These are phyloP conservation scores for Cariama cristata DNA, from an alignment of 2,113 vertebrate species.

Conservation along the genomic window DNA sequence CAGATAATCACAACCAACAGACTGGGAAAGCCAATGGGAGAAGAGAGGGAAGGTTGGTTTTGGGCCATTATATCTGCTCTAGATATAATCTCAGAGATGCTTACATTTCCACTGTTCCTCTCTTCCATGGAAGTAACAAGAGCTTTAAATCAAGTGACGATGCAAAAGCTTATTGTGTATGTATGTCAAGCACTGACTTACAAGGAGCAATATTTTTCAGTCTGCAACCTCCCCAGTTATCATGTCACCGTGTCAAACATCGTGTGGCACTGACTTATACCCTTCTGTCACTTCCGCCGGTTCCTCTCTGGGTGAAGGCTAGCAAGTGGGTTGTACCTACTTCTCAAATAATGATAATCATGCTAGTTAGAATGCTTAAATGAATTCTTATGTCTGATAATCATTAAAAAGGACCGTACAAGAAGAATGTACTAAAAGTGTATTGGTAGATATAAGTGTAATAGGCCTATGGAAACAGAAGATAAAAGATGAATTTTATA, in stretches of 20 bases:
- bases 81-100: neutral
- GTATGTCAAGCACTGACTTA: neutral
- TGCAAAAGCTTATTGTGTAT: neutral
- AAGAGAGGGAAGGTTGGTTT: neutral
- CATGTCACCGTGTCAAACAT: accelerated
- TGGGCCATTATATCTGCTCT: neutral
- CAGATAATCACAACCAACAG: neutral
- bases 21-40: neutral
- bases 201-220: accelerated
- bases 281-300: neutral
- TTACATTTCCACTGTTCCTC: neutral
- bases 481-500: neutral
- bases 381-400: neutral
- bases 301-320: neutral
- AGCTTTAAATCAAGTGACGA: neutral
- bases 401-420: neutral
- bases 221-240: neutral
- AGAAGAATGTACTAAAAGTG: neutral
- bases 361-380: neutral
- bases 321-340: neutral
- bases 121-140: neutral
- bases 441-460: neutral
- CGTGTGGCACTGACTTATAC: neutral
- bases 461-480: neutral
- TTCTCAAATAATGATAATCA: neutral